Percentiles rank a stretch among this genome's conserved stretches.
phyloP scores from a whole-genome alignment of 2,888 invertebrate species.

The Diaphora mendica region DNA sequence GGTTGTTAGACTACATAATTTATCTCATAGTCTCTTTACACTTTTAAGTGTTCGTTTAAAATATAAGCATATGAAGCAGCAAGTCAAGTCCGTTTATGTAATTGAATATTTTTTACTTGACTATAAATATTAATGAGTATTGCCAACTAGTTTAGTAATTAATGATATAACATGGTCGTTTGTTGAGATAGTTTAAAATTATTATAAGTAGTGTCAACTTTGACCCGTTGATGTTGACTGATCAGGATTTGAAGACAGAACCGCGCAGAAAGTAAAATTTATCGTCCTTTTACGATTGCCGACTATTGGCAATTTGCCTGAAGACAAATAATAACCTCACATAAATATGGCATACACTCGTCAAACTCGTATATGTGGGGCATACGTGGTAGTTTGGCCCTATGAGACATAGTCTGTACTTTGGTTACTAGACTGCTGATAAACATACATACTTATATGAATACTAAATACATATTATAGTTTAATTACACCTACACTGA shows the following conservation, averaged over 20 bases:
- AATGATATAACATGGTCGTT: slow-evolving; percentile 1
- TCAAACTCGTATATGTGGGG: too few species aligned
- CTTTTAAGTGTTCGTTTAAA: too few species aligned
- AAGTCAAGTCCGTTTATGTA: neutral
- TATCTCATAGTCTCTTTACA: too few species aligned
- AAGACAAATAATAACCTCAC: neutral
- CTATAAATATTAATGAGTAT: slow-evolving; percentile 7
- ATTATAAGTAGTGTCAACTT: neutral
- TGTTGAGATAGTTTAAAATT: neutral
- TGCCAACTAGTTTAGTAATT: slow-evolving; percentile 1
- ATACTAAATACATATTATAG: too few species aligned
- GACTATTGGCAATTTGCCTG: too few species aligned
- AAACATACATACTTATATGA: too few species aligned
- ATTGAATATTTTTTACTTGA: neutral
- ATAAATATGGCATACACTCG: too few species aligned
- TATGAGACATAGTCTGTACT: neutral
- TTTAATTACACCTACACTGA: too few species aligned
- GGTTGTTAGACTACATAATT: too few species aligned
- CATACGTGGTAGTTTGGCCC: neutral
- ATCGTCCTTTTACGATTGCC: neutral
- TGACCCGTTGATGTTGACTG: neutral
- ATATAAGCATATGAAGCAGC: neutral
- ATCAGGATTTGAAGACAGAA: neutral
- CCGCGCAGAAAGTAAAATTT: neutral
- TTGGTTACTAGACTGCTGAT: too few species aligned